Conservation (phyloP, 2,113 vertebrate species). For the Uria lomvia region DNA sequence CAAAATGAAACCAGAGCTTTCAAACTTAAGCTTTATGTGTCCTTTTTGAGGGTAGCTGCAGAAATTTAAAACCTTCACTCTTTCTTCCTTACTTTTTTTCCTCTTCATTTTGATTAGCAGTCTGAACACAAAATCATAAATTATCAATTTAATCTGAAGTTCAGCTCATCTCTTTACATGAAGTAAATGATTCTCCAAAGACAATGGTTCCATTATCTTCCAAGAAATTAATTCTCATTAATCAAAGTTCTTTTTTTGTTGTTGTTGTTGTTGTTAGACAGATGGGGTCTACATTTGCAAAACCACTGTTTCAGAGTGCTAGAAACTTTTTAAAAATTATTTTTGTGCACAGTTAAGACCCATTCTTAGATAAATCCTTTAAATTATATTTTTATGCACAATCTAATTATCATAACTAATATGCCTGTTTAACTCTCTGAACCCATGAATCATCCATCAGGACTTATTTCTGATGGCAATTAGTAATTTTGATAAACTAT, state of each 20-base stretch:
- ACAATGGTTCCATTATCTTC: neutral
- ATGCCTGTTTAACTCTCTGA: neutral
- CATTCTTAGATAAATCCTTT: neutral
- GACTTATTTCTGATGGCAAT: neutral
- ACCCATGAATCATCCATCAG: neutral
- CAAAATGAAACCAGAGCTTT: neutral
- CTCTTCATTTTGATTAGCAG: slow-evolving; percentile 10
- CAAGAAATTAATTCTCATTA: neutral
- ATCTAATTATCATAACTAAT: neutral
- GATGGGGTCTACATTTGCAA: neutral
- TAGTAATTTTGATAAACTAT: neutral
- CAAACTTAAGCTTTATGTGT: neutral
- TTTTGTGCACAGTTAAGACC: neutral
- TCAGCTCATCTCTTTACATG: neutral
- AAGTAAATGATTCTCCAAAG: neutral
- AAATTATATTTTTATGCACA: neutral
- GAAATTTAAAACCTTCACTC: neutral
- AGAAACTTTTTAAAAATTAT: neutral
- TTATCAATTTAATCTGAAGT: neutral
- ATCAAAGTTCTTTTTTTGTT: neutral
- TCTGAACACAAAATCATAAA: neutral
- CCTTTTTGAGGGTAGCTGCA: neutral
- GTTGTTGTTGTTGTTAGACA: neutral
- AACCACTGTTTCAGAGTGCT: neutral
- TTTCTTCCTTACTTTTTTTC: neutral